Evolutionary conservation across 2,888 invertebrate genomes (phyloP).

Genomic region (Epirrita christyi): DNA sequence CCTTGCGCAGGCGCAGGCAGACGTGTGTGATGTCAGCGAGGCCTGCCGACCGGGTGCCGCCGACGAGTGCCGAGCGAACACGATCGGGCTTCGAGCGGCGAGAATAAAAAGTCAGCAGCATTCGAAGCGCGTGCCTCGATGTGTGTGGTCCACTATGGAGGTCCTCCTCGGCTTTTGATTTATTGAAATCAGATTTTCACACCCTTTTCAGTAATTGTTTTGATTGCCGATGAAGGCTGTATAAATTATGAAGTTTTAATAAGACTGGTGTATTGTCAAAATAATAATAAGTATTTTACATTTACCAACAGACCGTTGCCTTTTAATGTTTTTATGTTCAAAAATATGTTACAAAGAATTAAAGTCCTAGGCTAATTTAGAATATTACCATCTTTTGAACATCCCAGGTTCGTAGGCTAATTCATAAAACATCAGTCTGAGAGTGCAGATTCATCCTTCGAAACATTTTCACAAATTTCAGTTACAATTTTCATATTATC

Average conservation of each 20-base stretch:
- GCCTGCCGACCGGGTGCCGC: constrained; percentile 74
- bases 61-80: constrained; percentile 71
- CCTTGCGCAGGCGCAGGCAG: constrained; percentile 58
- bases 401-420: not conserved
- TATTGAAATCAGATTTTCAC: constrained; percentile 78
- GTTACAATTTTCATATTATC: constrained; percentile 32
- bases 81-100: constrained; percentile 65
- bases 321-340: not conserved
- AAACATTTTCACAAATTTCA: constrained; percentile 39
- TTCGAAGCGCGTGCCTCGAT: constrained; percentile 90
- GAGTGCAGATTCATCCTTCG: constrained; percentile 42
- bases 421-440: constrained; percentile 30
- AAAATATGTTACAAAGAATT: not conserved
- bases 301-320: no score
- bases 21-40: constrained; percentile 67
- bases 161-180: constrained; percentile 77
- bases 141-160: constrained; percentile 88
- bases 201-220: constrained; percentile 64
- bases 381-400: not conserved
- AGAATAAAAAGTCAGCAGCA: constrained; percentile 82
- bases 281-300: not conserved
- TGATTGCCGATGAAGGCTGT: constrained; percentile 39
- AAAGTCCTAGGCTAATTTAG: not conserved
- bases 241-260: constrained; percentile 28
- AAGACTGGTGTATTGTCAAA: constrained; percentile 15